phyloP scores from a whole-genome alignment of 2,113 vertebrate species.

The Hiodon alosoides region DNA sequence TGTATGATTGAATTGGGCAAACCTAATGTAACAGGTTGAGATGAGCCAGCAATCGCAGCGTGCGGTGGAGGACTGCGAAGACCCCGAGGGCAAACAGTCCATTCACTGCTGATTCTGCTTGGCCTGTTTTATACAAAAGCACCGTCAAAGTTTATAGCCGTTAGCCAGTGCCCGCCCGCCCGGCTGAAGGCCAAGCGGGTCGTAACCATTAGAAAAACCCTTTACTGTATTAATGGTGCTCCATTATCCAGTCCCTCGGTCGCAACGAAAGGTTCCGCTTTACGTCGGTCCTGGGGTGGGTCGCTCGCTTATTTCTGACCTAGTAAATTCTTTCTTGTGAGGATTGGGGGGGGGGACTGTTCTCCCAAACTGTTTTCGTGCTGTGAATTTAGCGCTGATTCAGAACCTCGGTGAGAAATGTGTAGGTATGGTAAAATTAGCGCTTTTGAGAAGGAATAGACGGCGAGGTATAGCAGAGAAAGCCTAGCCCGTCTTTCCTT shows the following conservation, averaged over 20 bases:
- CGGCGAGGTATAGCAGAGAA: too few species aligned
- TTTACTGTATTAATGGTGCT: slow-evolving; percentile 22
- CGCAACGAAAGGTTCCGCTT: not conserved
- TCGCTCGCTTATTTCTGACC: too few species aligned
- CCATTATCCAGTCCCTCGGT: slow-evolving; percentile 1
- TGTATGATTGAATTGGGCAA: slow-evolving; percentile 26
- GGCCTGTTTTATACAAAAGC: slow-evolving; percentile 27
- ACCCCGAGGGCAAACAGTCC: slow-evolving; percentile 24
- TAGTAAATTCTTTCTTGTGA: too few species aligned
- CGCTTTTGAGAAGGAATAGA: too few species aligned
- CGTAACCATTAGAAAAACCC: slow-evolving; percentile 15
- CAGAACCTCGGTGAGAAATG: too few species aligned
- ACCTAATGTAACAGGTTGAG: slow-evolving; percentile 28
- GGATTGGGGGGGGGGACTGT: too few species aligned
- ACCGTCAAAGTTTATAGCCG: slow-evolving; percentile 17
- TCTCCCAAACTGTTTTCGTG: too few species aligned
- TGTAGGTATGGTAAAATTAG: too few species aligned
- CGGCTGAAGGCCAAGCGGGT: slow-evolving; percentile 10
- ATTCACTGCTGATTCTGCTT: slow-evolving; percentile 21
- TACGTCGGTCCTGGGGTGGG: not conserved
- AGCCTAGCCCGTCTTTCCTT: too few species aligned
- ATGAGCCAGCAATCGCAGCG: slow-evolving; percentile 18
- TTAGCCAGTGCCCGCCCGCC: slow-evolving; percentile 15
- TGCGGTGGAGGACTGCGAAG: slow-evolving; percentile 7
- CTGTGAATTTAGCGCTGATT: too few species aligned